Base-by-base conservation (phyloP, 92 coral and sea anemone genomes). In the Virgularia gustaviana region DNA sequence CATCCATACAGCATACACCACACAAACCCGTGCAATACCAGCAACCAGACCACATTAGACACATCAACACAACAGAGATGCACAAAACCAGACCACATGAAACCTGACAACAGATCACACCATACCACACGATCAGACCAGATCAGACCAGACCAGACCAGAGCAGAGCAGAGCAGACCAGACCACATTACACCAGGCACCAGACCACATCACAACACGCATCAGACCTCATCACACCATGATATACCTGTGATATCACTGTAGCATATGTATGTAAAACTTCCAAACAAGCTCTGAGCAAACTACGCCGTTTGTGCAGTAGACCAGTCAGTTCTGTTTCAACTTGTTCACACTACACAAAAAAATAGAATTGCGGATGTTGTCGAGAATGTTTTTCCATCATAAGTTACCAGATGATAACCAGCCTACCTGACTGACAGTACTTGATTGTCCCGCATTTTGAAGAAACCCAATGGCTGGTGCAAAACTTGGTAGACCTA, bases 401-500 rank as follows among this genome's bases (percentile, higher is more conserved):
- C 3, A 43, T 22, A 43, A 43, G 51, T 22, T 43, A 1, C 20
- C 20, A 22, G 5, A 2, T 43, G 2, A 43, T 43, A 43, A 16
- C 16, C 22, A 32, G 20, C 74, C 57, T 3, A 94, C 99, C 99
- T 94, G 99, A 52, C 78, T 87, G 5, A 94, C 90, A 30, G 88
- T 94, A 75, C 83, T 90, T 19, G 88, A 89, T 58, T 94, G 99
- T 5, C 99, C 99, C 0, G 97, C 99, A 44, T 91, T 96, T 78
- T 94, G 83, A 2, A 94, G 87, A 70, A 94, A 94, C 62, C 82
- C 90, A 68, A 94, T 79, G 51, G 99, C 96, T 35, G 99, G 99
- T 11, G 99, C 94, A 80, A 94, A 94, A 51, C 96, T 86, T 54
- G 99, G 99, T 18, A 84, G 87, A 83, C 97, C 97, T 90, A 38